A percentile compares a stretch with the other conserved stretches of the same genome.
These are phyloP conservation scores for Penaeus chinensis DNA, from an alignment of 1,140 invertebrate species.

Conservation along the genomic window DNA sequence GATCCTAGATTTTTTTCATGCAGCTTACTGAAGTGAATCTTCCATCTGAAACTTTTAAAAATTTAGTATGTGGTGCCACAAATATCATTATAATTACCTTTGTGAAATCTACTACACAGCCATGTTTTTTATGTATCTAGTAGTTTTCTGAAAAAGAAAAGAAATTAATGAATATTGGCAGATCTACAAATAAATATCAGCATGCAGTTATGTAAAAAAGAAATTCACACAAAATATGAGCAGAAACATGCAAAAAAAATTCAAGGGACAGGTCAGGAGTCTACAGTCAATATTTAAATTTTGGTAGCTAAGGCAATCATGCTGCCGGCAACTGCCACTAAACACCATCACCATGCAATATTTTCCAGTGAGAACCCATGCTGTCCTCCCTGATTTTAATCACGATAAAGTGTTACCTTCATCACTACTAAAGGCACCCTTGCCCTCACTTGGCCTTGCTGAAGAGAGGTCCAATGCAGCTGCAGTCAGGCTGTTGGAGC, in stretches of 20 bases:
- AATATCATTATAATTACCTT: conserved; percentile 57
- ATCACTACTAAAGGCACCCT: conserved; percentile 63
- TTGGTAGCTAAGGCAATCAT: conserved; percentile 41
- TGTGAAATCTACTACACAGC: conserved; percentile 62
- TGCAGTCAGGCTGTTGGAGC: conserved; percentile 60
- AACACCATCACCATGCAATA: conserved; percentile 51
- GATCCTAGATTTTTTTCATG: not conserved
- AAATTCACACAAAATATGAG: conserved; percentile 49
- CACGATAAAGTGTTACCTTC: conserved; percentile 62
- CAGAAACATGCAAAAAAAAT: conserved; percentile 56
- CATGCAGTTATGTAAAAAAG: conserved; percentile 49
- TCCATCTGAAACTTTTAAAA: no score
- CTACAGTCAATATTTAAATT: conserved; percentile 49
- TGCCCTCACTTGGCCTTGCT: conserved; percentile 60
- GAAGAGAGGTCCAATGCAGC: conserved; percentile 63
- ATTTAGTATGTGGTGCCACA: conserved; percentile 18
- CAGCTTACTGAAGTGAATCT: not conserved
- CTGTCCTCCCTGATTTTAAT: conserved; percentile 37
- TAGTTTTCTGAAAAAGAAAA: conserved; percentile 62
- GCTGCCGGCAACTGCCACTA: conserved; percentile 43
- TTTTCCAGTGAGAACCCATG: conserved; percentile 34
- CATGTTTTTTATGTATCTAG: conserved; percentile 57
- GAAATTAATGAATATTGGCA: conserved; percentile 55
- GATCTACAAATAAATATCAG: conserved; percentile 36
- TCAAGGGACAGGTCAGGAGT: conserved; percentile 60